phyloP scores from a whole-genome alignment of 2,113 vertebrate species.

The Triplophysa siluroides region DNA sequence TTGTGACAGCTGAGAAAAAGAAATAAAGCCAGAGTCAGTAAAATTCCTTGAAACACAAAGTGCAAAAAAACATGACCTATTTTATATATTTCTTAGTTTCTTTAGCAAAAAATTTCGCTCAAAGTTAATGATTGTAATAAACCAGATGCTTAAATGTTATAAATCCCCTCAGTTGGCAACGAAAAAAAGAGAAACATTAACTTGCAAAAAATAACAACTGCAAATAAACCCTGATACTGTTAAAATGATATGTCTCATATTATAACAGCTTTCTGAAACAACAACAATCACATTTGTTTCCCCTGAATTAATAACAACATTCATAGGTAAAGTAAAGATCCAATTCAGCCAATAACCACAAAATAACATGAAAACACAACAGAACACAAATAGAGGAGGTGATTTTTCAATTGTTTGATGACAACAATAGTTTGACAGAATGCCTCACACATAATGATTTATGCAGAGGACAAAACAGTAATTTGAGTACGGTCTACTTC shows the following conservation, averaged over 20 bases:
- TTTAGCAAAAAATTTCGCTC: background rate
- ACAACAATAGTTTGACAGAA: background rate
- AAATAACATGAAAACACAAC: too few species aligned
- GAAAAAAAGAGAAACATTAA: background rate
- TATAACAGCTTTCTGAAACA: background rate
- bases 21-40: constrained; percentile 3
- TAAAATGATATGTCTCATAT: background rate
- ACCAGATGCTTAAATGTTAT: background rate
- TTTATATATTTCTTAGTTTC: background rate
- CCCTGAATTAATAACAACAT: background rate
- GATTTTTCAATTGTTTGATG: background rate
- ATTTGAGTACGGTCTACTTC: background rate
- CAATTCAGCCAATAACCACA: background rate
- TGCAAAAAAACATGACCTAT: background rate
- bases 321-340: background rate
- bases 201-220: too few species aligned
- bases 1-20: constrained; percentile 39
- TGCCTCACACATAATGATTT: background rate
- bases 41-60: background rate
- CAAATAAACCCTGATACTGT: background rate
- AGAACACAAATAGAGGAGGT: background rate
- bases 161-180: background rate
- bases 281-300: background rate
- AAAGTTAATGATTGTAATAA: background rate
- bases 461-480: background rate